Base-by-base conservation (phyloP, 2,888 invertebrate species). In the Parnassius apollo region DNA sequence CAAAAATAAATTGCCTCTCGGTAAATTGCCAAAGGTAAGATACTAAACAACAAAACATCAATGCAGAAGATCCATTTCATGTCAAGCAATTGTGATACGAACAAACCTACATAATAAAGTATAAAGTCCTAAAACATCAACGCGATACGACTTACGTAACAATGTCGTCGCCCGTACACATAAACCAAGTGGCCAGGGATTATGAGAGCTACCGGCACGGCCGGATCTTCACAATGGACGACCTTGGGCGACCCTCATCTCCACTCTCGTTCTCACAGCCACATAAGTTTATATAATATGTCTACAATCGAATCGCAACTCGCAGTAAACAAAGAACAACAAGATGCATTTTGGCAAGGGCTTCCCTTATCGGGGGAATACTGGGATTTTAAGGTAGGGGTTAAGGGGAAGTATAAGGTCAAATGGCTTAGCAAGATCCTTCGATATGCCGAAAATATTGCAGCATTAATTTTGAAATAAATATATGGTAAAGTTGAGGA, bases 241-340 rank as follows among this genome's bases (percentile, higher is more conserved):
- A 76, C 90, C 90, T 90, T 91, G 90, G 83, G 71, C 80, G 80
- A 78, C 88, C 89, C 89, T 87, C 84, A 72, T 71, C 75, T 75
- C 57, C 46, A 10, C 44, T 9, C 9, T 2, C 52, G 35, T 45
- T 51, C 35, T 25, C 9, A 10, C 35, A 9, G 18, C 13, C 44
- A 42, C 58, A 18, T 45, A 52, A 49, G 44, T 42, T 35, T 9
- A 50, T 35, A 13, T 7, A 13, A 49, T 42, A 18, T 22, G 12
- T 42, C 9, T 9, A 42, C 51, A 12, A 42, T 42, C 42, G 25
- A 63, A 55, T 55, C 12, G 35, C 13, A 35, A 54, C 63, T 22
- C 18, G 18, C 18, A 18, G 22, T 63, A 59, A 42, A 45, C 1
- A 8, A 11, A 35, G 4, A 2, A 18, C 11, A 1, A 9, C 9